Conservation (phyloP, 1,140 invertebrate genomes). For the Leptinotarsa texana region DNA sequence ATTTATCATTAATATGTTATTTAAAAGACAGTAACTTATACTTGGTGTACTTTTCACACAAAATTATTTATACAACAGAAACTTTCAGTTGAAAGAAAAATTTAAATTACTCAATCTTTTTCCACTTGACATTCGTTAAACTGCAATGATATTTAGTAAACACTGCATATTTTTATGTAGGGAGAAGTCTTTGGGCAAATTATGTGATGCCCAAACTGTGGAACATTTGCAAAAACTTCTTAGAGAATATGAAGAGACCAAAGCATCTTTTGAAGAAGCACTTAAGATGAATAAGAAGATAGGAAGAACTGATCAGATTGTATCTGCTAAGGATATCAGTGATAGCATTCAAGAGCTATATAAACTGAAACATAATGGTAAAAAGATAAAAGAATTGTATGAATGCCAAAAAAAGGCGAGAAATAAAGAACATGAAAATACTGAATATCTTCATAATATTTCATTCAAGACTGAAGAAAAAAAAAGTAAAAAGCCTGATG, state of each 20-base stretch:
- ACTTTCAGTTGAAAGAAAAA: neutral
- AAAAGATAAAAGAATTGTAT: conserved; percentile 45
- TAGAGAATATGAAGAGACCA: conserved; percentile 42
- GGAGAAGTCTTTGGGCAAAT: conserved; percentile 38
- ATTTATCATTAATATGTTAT: too few relatives aligned
- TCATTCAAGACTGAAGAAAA: conserved; percentile 12
- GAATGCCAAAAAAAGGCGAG: conserved; percentile 35
- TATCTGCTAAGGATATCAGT: conserved; percentile 35
- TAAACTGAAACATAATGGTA: conserved; percentile 41
- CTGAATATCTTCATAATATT: conserved; percentile 40
- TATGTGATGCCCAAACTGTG: conserved; percentile 33
- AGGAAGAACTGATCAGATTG: conserved; percentile 8
- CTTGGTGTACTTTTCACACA: too few relatives aligned
- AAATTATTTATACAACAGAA: too few relatives aligned
- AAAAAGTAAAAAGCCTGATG: neutral
- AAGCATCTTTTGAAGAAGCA: conserved; percentile 40
- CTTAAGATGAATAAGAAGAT: conserved; percentile 22
- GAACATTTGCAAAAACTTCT: conserved; percentile 38
- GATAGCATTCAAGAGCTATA: conserved; percentile 38
- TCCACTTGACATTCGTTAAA: neutral
- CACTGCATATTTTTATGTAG: conserved; percentile 26
- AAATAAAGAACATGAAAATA: conserved; percentile 35
- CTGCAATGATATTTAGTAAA: neutral
- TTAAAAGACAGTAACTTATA: too few relatives aligned
- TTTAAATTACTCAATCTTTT: neutral